Base-by-base conservation (phyloP, 2,113 vertebrate genomes). In the Colaptes auratus region DNA sequence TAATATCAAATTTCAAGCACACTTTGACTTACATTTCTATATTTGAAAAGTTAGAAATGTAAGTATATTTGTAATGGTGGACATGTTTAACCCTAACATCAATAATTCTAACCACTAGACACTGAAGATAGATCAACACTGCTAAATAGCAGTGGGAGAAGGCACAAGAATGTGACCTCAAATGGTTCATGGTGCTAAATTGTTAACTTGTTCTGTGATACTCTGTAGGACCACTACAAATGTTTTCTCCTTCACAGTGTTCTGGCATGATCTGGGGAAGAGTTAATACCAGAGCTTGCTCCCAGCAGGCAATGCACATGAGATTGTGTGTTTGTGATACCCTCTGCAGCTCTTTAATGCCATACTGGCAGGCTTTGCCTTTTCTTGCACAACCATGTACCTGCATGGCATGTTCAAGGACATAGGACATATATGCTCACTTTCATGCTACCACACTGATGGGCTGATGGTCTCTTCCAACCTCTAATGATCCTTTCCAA, bases 401-500 rank as follows among this genome's bases (percentile, higher is more conserved):
- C 65, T 59, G 55, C 15, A 3, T 24, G 19, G 10, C 44, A 4
- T 0, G 1, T 61, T 73, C 33, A 42, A 81, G 28, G 59, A 4
- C 0, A 1, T 10, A 8, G 15, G 55, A 71, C 44, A 48, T 5
- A 2, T 5, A 10, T 10, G 53, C 23, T 50, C 24, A 17, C 24
- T n/a, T 79, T 75, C 33, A 27, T 27, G 52, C 39, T 73, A 25
- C 33, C 44, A 21, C 46, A 30, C 0, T 6, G 39, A 60, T 15
- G 36, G 83, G 33, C 42, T 44, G 42, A 44, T 44, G 42, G 42
- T 44, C 15, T 15, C 42, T 44, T 44, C 42, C 42, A 44, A 15
- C 42, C 42, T 44, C 42, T 44, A 44, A 15, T 12, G 15, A 44
- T 44, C 42, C 42, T 15, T 44, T 15, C 42, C 42, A 44, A 44